Evolutionary conservation across 92 coral and sea anemone species (phyloP).

Genomic region (Desmophyllum pertusum): DNA sequence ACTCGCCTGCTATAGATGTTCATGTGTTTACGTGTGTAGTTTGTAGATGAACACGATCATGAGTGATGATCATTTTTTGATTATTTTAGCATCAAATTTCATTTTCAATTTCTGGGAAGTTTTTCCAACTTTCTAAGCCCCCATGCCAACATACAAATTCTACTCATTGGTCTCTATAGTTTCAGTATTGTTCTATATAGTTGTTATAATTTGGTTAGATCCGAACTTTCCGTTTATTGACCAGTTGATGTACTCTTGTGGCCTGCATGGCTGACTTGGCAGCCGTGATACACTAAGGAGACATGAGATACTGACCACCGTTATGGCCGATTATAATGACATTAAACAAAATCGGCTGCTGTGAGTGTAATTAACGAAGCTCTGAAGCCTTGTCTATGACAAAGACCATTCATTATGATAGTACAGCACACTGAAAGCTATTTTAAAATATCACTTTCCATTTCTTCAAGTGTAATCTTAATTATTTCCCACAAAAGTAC

Average conservation of each 20-base stretch:
- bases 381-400: too few species aligned
- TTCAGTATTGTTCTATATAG: neutral
- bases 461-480: conserved; percentile 1
- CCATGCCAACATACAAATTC: neutral
- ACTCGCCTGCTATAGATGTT: neutral
- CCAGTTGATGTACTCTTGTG: neutral
- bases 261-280: neutral
- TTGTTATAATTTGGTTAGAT: too few species aligned
- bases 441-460: neutral
- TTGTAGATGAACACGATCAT: neutral
- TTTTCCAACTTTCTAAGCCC: neutral
- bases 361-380: too few species aligned
- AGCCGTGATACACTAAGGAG: neutral
- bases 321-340: neutral
- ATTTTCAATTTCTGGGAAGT: neutral
- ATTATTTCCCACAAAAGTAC: conserved; percentile 19
- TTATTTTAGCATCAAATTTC: neutral
- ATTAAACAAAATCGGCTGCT: neutral
- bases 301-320: neutral
- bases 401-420: neutral
- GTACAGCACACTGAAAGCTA: neutral
- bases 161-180: neutral
- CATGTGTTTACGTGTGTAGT: neutral
- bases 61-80: neutral
- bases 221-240: neutral